Evolutionary conservation across 2,888 invertebrate species (phyloP).

Genomic region (Gastrophysa polygoni): DNA sequence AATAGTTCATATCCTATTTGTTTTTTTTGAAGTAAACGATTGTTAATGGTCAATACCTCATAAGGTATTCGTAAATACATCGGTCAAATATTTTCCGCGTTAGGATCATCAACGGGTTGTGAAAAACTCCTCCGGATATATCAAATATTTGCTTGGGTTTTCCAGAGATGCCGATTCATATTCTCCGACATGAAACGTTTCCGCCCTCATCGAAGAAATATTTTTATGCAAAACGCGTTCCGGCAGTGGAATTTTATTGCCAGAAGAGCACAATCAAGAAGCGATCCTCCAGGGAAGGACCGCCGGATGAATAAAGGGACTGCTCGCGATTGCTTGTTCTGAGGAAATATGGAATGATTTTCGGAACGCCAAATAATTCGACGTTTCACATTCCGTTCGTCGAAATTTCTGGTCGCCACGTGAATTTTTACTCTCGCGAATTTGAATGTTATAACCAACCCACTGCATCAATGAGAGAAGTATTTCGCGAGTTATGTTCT

Average conservation of each 20-base stretch:
- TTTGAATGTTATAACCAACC: neutral
- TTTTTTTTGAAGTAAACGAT: too few species aligned
- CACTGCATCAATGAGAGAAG: neutral
- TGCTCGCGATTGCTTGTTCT: constrained; percentile 46
- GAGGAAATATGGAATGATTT: constrained; percentile 47
- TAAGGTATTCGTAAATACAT: too few species aligned
- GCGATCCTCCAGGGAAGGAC: constrained; percentile 48
- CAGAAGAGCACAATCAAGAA: constrained; percentile 54
- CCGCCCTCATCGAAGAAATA: constrained; percentile 52
- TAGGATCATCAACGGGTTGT: too few species aligned
- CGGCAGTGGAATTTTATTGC: constrained; percentile 56
- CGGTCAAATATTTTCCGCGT: too few species aligned
- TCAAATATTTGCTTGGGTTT: constrained; percentile 40
- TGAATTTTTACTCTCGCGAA: neutral
- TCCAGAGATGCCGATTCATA: constrained; percentile 55
- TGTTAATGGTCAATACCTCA: too few species aligned
- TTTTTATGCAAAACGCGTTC: constrained; percentile 58
- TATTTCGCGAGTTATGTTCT: neutral
- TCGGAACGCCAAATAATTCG: constrained; percentile 51
- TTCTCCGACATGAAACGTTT: constrained; percentile 49
- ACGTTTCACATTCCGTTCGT: constrained; percentile 45
- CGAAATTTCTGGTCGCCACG: constrained; percentile 39
- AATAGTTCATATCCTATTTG: too few species aligned
- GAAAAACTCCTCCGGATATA: neutral
- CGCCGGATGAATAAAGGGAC: constrained; percentile 48